A percentile compares a stretch with the other conserved stretches of the same genome.
phyloP scores from a whole-genome alignment of 2,113 vertebrate species.

The Alethe castanea region DNA sequence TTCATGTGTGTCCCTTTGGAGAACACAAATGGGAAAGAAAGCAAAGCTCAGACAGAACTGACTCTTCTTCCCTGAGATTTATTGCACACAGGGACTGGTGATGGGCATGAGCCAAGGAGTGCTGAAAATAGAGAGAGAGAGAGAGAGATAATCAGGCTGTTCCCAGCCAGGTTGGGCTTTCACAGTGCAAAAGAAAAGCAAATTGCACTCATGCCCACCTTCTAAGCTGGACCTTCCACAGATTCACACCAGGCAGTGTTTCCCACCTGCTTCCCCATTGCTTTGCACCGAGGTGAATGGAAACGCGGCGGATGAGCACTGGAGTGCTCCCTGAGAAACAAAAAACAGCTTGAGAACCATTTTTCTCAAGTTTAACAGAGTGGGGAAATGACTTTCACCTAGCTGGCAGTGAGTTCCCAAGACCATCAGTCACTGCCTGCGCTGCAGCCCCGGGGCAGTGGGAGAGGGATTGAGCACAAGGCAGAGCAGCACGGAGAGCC shows the following conservation, averaged over 20 bases:
- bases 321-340: neutral
- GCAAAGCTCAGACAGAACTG: neutral
- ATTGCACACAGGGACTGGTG: neutral
- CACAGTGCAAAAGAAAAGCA: neutral
- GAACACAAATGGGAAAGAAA: neutral
- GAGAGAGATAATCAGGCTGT: neutral
- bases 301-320: neutral
- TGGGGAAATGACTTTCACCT: neutral
- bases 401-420: neutral
- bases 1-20: neutral
- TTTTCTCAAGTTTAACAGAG: slow-evolving; percentile 26
- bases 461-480: neutral
- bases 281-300: neutral
- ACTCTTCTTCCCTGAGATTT: neutral
- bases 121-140: neutral
- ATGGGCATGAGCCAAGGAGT: neutral
- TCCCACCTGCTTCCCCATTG: neutral
- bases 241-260: neutral
- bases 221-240: neutral
- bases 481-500: neutral
- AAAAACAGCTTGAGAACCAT: neutral
- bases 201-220: neutral
- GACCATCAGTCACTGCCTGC: neutral
- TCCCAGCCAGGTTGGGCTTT: neutral
- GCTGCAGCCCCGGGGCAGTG: neutral